These are phyloP conservation scores for Aegypius monachus DNA, from an alignment of 2,113 vertebrate genomes.

Conservation along the genomic window DNA sequence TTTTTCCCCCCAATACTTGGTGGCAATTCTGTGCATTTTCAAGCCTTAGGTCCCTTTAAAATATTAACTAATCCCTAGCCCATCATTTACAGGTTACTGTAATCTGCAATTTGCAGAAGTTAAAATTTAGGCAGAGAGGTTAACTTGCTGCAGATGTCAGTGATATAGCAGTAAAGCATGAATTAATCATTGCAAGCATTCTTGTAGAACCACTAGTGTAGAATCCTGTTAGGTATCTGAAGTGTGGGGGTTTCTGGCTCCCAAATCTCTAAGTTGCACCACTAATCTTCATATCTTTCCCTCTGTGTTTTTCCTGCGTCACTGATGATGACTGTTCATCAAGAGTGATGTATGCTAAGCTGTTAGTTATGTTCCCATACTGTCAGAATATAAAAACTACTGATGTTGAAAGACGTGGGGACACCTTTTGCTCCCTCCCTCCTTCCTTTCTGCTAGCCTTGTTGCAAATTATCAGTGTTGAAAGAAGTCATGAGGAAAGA, in stretches of 20 bases:
- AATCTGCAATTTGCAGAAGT: neutral
- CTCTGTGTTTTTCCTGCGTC: neutral
- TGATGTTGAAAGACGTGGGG: neutral
- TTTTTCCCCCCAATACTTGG: fast-evolving
- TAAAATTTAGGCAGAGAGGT: neutral
- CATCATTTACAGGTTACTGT: neutral
- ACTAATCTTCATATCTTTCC: neutral
- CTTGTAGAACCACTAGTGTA: neutral
- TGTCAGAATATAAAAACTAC: neutral
- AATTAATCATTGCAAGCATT: neutral
- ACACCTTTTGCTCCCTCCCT: neutral
- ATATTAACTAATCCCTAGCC: neutral
- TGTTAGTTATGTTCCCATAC: neutral
- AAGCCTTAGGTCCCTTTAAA: neutral
- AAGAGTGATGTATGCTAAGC: neutral
- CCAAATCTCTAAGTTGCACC: neutral
- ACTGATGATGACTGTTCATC: neutral
- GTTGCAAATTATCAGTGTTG: neutral
- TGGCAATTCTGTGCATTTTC: neutral
- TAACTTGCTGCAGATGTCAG: neutral
- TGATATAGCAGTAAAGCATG: neutral
- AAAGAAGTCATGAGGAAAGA: slow-evolving; percentile 4
- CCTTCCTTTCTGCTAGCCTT: neutral
- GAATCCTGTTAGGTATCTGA: neutral
- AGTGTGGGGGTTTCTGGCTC: neutral